Percentiles rank a stretch among this genome's conserved stretches.
Conservation (phyloP, 2,888 invertebrate species). For the Acleris literana region DNA sequence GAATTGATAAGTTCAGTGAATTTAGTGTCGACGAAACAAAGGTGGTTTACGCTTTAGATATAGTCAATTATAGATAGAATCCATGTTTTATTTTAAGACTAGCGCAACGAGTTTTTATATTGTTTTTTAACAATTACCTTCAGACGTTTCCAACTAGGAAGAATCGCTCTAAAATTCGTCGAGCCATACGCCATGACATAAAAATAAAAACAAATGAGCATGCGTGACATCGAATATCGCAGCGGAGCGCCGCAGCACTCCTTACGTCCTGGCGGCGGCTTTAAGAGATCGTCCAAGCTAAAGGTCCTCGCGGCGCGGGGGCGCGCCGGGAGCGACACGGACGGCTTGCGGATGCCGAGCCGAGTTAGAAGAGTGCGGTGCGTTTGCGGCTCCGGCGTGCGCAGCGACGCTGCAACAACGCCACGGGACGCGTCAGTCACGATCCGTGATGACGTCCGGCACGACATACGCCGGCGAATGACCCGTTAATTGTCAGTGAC, state of each 20-base stretch:
- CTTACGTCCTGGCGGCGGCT: constrained; percentile 92
- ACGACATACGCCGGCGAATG: too few species aligned
- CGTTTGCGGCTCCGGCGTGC: constrained; percentile 77
- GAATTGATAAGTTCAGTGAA: too few species aligned
- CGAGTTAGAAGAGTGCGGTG: constrained; percentile 90
- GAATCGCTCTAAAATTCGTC: background rate
- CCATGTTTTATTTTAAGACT: too few species aligned
- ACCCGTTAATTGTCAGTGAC: background rate
- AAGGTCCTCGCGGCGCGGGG: constrained; percentile 90
- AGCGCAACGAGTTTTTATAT: too few species aligned
- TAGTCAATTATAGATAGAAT: too few species aligned
- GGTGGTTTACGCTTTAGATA: too few species aligned
- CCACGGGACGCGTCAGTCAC: constrained; percentile 51
- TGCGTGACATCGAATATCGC: constrained; percentile 37
- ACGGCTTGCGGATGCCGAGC: constrained; percentile 94
- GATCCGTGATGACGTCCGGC: too few species aligned
- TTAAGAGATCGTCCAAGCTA: constrained; percentile 94
- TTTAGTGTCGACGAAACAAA: too few species aligned
- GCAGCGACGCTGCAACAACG: constrained; percentile 65
- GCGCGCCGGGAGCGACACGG: constrained; percentile 90
- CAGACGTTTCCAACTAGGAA: too few species aligned
- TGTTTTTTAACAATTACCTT: too few species aligned
- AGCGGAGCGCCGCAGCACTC: constrained; percentile 69
- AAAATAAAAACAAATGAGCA: constrained; percentile 15
- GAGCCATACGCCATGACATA: background rate